Evolutionary conservation across 2,888 invertebrate species (phyloP), one percentile per base, ranked within the genome.

Genomic region (Apodemia mormo): DNA sequence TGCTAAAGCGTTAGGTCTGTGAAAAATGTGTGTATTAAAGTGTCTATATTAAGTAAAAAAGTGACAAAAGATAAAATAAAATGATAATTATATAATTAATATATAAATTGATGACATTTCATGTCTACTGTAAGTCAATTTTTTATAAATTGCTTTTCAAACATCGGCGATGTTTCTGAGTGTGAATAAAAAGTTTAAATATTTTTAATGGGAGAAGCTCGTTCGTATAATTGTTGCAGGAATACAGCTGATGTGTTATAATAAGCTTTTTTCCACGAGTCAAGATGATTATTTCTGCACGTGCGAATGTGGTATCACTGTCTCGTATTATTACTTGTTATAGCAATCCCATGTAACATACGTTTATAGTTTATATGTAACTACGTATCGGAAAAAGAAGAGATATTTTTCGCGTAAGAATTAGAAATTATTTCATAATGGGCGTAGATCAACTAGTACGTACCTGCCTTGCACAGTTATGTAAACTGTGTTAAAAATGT

Each of bases 241-340:
- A 67, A 54, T 72, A 61, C 33, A 61, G 61, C 61, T 72, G 70
- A 76, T 76, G 76, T 73, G 79, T 77, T 75, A 73, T 77, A 74
- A 79, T 77, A 74, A 73, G 71, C 77, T 70, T 74, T 76, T 77
- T 76, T 75, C 69, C 70, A 81, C 80, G 78, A 78, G 76, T 73
- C 65, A 69, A 40, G 66, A 71, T 68, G 68, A 73, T 73, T 73
- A 72, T 70, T 71, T 66, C 68, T 73, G 66, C 68, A 72, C 72
- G 72, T 72, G 72, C 64, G 70, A 68, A 72, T 70, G 72, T 66
- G 33, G 43, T 73, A 71, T 67, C 52, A 70, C 54, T 68, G 69
- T 65, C 9, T 29, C 22, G n/a, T 45, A 45, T 43, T 22, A 66
- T 66, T 66, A 66, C 49, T 30, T 3, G 37, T 40, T 61, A 10